Conservation (phyloP, 1,140 invertebrate species). For the Phenacoccus solenopsis region DNA sequence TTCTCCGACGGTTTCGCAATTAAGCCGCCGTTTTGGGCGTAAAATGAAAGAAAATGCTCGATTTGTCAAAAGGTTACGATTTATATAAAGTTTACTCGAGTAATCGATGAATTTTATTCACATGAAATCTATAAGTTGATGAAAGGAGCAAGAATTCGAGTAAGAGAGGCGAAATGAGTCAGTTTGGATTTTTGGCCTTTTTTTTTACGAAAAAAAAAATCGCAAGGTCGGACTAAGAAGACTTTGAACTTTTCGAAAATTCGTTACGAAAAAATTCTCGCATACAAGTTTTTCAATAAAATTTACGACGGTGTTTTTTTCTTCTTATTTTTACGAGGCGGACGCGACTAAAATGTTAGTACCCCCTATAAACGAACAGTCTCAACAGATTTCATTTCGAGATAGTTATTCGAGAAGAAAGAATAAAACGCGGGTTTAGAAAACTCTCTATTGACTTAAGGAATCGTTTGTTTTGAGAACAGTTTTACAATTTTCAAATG, state of each 20-base stretch:
- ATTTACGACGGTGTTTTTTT: not conserved
- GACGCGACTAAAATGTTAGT: not conserved
- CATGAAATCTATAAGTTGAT: no score
- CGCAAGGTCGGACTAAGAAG: not conserved
- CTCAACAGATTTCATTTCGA: not conserved
- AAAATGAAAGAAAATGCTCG: no score
- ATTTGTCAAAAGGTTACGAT: no score
- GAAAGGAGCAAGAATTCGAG: no score
- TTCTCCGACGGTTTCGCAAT: no score
- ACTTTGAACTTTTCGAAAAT: not conserved
- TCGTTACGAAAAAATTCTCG: not conserved
- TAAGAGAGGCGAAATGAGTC: no score
- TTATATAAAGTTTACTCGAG: no score
- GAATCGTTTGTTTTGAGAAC: not conserved
- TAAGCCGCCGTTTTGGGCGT: no score
- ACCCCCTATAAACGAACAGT: not conserved
- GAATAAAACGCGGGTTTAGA: not conserved
- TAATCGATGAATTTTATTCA: no score
- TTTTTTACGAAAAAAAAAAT: no score
- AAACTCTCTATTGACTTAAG: slow-evolving; percentile 2
- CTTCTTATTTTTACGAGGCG: not conserved
- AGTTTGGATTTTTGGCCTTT: no score
- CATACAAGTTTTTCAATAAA: not conserved
- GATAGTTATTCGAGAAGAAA: not conserved
- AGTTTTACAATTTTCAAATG: not conserved